Evolutionary conservation across 2,888 invertebrate genomes (phyloP), one percentile per base, ranked within the genome.

Genomic region (Ophioninae sp.): DNA sequence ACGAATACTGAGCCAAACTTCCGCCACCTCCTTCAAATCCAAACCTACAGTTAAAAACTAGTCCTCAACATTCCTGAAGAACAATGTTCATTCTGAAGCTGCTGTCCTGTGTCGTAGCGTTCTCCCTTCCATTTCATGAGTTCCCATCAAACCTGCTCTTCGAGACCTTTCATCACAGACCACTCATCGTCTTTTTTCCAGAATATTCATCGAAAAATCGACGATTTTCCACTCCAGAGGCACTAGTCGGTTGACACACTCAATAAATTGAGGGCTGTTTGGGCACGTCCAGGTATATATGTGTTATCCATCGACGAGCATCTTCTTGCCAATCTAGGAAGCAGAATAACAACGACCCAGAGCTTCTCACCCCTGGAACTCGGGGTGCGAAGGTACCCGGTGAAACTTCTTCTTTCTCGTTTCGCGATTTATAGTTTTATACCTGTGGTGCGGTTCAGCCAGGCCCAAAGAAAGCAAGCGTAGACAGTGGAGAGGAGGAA

Each of bases 351-450:
- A 37, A 39, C 65, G 57, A 56, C 59, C 50, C 21, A 79, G 62
- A 73, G n/a, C 74, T 79, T 70, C 65, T 75, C 79, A 77, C 77
- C 73, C 57, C 50, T 75, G 23, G 61, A 74, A 68, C n/a, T 30
- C n/a, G n/a, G 59, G 65, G 59, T 37, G 68, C 30, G 65, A 77
- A 72, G 64, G 75, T 73, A 64, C 68, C 59, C 57, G 61, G 79
- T 39, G 30, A 30, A 75, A 79, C 69, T 79, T 75, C 67, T 74
- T 67, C 74, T 87, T 87, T 88, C 83, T 81, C 87, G 84, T 67
- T 81, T 79, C 82, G 85, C 90, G 86, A 90, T 90, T 90, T 90
- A 89, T 89, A 89, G 89, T 88, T 89, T 89, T 90, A 90, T 89
- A 89, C 89, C 89, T 88, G 90, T 83, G 87, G 86, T 83, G 79